Base-by-base conservation (phyloP, 2,113 vertebrate genomes). In the Monopterus albus region DNA sequence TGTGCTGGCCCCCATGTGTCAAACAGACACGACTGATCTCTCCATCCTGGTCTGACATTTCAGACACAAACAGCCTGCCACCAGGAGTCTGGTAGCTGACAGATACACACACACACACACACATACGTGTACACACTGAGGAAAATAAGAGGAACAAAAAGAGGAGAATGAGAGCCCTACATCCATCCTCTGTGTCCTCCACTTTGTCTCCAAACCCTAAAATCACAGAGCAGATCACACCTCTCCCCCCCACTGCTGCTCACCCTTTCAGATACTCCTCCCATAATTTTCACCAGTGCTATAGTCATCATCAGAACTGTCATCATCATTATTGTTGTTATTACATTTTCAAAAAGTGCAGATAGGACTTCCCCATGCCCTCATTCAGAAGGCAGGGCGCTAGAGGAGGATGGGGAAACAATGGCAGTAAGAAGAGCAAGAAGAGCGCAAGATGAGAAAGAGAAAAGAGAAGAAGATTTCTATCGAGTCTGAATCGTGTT, bases 291-390 rank as follows among this genome's bases (percentile, higher is more conserved):
- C 77, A 81, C 58, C 85, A 49, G 56, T 53, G 78, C 83, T 69
- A 53, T 75, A 85, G 78, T 87, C 79, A 77, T 85, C 83, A 72
- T 83, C 64, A 76, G 81, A 85, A 89, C 60, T 35, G 46, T 67
- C 78, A 47, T 67, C 73, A 74, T 66, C 75, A 31, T 81, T 63
- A 84, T 91, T 84, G 78, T 85, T 87, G 72, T 89, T 84, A 86
- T 89, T 88, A 89, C 86, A 88, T 91, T 88, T 88, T 78, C 57
- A 86, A 89, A 91, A 92, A 92, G 91, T 92, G 91, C 91, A 90
- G 90, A 89, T 84, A 89, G 86, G 87, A 84, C 75, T 68, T 82
- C 77, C 83, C 87, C 66, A 6, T 56, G 60, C 81, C 84, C 53
- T 81, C 82, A 18, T 65, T 79, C 47, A 35, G 79, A 75, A 81